phyloP scores from a whole-genome alignment of 2,113 vertebrate genomes.

The Prinia subflava region DNA sequence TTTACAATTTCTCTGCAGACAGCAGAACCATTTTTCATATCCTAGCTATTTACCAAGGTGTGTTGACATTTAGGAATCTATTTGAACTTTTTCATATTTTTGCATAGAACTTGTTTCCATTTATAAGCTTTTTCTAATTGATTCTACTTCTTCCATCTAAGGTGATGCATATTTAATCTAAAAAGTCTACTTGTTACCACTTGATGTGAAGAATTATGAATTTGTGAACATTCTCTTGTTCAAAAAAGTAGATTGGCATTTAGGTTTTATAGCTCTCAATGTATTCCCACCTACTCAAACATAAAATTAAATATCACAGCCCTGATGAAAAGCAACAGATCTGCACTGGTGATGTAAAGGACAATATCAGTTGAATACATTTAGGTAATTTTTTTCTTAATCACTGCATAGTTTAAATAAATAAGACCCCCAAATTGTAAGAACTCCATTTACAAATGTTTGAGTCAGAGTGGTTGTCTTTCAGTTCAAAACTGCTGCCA shows the following conservation, averaged over 20 bases:
- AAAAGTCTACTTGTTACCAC: background rate
- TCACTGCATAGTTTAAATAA: background rate
- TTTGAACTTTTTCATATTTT: background rate
- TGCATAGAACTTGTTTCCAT: background rate
- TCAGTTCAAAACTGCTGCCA: background rate
- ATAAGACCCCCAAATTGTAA: background rate
- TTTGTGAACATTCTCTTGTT: slow-evolving; percentile 44
- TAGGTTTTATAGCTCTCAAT: slow-evolving; percentile 23
- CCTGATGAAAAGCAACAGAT: slow-evolving; percentile 47
- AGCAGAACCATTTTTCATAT: background rate
- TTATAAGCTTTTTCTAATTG: background rate
- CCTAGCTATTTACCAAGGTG: background rate
- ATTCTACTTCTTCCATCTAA: background rate
- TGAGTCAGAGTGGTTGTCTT: background rate
- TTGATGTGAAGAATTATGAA: background rate
- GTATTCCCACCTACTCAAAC: slow-evolving; percentile 52
- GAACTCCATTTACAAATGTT: background rate
- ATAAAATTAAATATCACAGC: slow-evolving; percentile 53
- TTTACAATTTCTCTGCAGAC: background rate
- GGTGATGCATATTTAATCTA: slow-evolving; percentile 9
- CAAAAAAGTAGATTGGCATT: slow-evolving; percentile 51
- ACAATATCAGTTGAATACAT: background rate
- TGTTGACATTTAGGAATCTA: background rate
- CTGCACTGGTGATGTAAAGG: background rate
- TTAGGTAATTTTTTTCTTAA: background rate